Base-by-base conservation (phyloP, 2,113 vertebrate species). In the Erpornis zantholeuca region DNA sequence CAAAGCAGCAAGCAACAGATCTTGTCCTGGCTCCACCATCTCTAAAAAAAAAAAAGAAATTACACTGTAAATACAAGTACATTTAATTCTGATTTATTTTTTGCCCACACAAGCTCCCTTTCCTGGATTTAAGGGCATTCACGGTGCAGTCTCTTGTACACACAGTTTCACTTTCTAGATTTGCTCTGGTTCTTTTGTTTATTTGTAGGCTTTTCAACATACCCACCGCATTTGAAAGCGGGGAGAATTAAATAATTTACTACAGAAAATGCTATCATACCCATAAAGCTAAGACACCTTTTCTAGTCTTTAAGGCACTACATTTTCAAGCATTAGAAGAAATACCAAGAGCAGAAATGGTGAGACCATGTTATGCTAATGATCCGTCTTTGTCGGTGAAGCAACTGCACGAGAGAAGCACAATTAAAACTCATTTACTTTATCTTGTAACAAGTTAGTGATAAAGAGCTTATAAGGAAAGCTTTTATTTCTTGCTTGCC, bases 11-110 rank as follows among this genome's bases (percentile, higher is more conserved):
- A 99, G 99, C 90, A 99, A 98, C 97, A 99, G 98, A 98, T 99
- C 99, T 98, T 99, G 99, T 98, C 99, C 99, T 95, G 99, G 99
- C 98, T 99, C 99, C 99, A 99, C 98, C 98, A 98, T 99, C 99
- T 99, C 97, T 83, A 3, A 45, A 24, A 13, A 18, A 75, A 52
- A 52, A 27, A 91, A 76, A 96, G 70, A 94, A 79, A 86, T 12
- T 47, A 44, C 85, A 81, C 17, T 54, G 86, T 59, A 80, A 64
- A 64, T 24, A 84, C 27, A 63, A 77, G 42, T 70, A 94, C 11
- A 45, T 64, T 90, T 50, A 31, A 65, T 60, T 84, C 44, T 38
- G 7, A 17, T 36, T 68, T 77, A 10, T 36, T 77, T 76, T 85
- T 25, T 66, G 38, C 20, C 72, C 75, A 12, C n/a, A 44, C n/a